Conservation (phyloP, 2,113 vertebrate species). For the Sebastes schlegelii region DNA sequence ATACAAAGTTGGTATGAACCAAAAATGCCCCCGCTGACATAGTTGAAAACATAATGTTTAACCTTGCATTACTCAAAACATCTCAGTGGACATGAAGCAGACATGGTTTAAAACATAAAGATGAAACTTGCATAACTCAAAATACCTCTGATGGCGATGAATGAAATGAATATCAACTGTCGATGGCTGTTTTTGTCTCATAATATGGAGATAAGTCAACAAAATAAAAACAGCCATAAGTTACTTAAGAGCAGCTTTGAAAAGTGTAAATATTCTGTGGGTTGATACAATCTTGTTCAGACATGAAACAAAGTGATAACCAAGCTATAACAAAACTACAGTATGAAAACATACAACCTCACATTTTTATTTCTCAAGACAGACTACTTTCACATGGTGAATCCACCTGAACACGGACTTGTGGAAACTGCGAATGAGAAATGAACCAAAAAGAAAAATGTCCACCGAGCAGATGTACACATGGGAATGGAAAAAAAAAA, state of each 20-base stretch:
- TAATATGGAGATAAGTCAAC: conserved; percentile 47
- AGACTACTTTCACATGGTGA: conserved; percentile 65
- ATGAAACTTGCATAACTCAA: conserved; percentile 61
- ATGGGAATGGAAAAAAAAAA: conserved; percentile 55
- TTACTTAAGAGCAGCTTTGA: conserved; percentile 68
- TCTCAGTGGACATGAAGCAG: conserved; percentile 22
- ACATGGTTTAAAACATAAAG: conserved; percentile 35
- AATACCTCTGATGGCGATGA: conserved; percentile 58
- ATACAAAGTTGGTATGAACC: conserved; percentile 75
- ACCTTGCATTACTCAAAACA: conserved; percentile 45
- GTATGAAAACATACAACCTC: conserved; percentile 66
- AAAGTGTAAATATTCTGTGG: conserved; percentile 54
- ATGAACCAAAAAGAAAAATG: conserved; percentile 41
- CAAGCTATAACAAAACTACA: conserved; percentile 60
- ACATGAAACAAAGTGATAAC: conserved; percentile 58
- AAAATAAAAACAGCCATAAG: conserved; percentile 46
- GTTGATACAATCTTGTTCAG: conserved; percentile 65
- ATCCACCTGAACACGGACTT: conserved; percentile 51
- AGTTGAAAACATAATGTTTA: conserved; percentile 43
- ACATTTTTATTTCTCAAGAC: conserved; percentile 70
- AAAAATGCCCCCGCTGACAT: conserved; percentile 61
- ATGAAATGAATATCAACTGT: conserved; percentile 33
- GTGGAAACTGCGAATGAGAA: conserved; percentile 44
- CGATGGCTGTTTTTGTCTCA: conserved; percentile 52
- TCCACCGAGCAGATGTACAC: conserved; percentile 51